Evolutionary conservation across 2,888 invertebrate species (phyloP), one percentile per base, ranked within the genome.

Genomic region (Plutella xylostella): DNA sequence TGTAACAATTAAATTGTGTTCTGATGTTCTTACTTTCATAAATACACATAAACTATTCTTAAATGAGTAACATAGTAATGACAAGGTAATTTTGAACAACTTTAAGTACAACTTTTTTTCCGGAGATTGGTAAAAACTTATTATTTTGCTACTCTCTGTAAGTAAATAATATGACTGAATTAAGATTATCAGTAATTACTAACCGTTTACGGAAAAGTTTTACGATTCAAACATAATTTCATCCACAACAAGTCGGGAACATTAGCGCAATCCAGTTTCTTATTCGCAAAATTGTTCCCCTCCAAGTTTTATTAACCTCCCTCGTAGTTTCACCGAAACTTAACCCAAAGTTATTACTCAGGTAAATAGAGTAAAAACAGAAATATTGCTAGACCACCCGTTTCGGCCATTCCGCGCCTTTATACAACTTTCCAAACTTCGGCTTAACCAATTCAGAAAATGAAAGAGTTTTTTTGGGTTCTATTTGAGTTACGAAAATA

Each of bases 391-490:
- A 51, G 47, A 53, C 55, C 57, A 39, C 46, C 55, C 52, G 50
- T 55, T 54, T 64, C 57, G 38, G 34, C 37, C 45, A 39, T 49
- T 45, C 42, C 45, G 19, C 43, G 45, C 65, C 5, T 14, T 15
- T 68, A 62, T 64, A 59, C 55, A 58, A 58, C 53, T 60, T 59
- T 53, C 54, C 54, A 65, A 66, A 61, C 65, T 63, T 53, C 56
- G 55, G 63, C 66, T 70, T 72, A 71, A 66, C 66, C 69, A 68
- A 67, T 68, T 63, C 58, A 54, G 58, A 60, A 62, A 70, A 68
- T 64, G 61, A 66, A 68, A 64, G 58, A 64, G 58, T 48, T 42
- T 47, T 46, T 51, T 49, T 35, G 20, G 9, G 42, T 45, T 14
- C 20, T 37, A 43, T 4, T 25, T 14, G 19, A 34, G 21, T 20